Evolutionary conservation across 2,797 vertebrate species (phyloP).

Genomic region (Manis javanica): DNA sequence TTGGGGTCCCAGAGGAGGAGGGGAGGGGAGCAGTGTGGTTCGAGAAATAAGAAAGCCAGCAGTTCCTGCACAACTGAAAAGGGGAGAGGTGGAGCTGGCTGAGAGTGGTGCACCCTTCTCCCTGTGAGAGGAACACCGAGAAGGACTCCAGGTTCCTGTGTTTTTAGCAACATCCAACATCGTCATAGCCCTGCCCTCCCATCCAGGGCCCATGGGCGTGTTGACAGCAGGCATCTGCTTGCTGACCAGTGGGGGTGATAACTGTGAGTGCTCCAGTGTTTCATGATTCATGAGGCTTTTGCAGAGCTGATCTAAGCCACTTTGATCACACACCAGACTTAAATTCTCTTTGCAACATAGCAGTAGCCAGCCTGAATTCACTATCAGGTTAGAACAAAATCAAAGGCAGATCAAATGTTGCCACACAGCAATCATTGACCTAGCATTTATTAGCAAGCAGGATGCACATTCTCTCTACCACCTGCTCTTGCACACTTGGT

Average conservation of each 20-base stretch:
- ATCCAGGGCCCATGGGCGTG: neutral
- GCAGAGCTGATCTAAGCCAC: neutral
- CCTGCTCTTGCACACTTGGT: neutral
- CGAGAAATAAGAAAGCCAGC: neutral
- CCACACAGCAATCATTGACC: neutral
- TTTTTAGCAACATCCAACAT: neutral
- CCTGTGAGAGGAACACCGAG: neutral
- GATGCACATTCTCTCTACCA: neutral
- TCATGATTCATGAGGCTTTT: neutral
- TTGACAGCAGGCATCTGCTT: neutral
- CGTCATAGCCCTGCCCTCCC: neutral
- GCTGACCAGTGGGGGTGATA: neutral
- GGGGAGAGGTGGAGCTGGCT: neutral
- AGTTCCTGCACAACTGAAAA: neutral
- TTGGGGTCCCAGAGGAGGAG: neutral
- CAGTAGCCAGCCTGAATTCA: neutral
- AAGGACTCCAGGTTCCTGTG: neutral
- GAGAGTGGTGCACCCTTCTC: neutral
- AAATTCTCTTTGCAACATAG: neutral
- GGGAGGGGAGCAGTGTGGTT: neutral
- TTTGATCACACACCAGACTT: neutral
- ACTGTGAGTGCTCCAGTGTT: neutral
- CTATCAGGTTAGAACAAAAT: neutral
- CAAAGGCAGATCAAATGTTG: neutral
- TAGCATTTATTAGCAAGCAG: neutral